Conservation (phyloP, 2,797 vertebrate genomes). For the Acrossocheilus fasciatus region DNA sequence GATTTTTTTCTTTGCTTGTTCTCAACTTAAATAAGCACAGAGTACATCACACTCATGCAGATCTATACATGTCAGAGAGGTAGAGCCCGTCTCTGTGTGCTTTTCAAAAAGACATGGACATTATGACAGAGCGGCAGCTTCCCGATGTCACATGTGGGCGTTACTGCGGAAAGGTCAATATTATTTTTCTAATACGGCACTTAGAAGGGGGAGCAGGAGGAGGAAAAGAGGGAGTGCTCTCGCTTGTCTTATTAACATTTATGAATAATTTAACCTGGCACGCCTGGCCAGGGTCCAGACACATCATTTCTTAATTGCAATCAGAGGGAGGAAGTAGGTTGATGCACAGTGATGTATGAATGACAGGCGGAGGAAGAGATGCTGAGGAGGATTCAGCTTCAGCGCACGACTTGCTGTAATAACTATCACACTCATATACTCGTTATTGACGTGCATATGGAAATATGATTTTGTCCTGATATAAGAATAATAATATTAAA, state of each 20-base stretch:
- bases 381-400: constrained; percentile 29
- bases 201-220: constrained; percentile 52
- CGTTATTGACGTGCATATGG: background rate
- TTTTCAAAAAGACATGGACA: constrained; percentile 37
- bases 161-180: constrained; percentile 62
- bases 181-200: constrained; percentile 59
- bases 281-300: constrained; percentile 63
- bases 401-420: constrained; percentile 46
- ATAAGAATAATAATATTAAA: background rate
- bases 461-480: background rate
- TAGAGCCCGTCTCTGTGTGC: constrained; percentile 1
- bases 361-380: constrained; percentile 34
- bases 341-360: constrained; percentile 44
- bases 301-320: constrained; percentile 67
- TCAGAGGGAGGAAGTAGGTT: constrained; percentile 58
- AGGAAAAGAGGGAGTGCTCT: constrained; percentile 49
- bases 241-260: constrained; percentile 65
- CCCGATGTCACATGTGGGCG: constrained; percentile 40
- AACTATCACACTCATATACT: constrained; percentile 1
- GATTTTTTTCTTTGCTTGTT: constrained; percentile 8
- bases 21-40: background rate
- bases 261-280: constrained; percentile 67
- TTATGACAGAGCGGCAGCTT: constrained; percentile 41
- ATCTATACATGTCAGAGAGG: background rate
- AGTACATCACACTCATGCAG: background rate